Base-by-base conservation (phyloP, 2,888 invertebrate genomes). In the Habroteleia sp. region DNA sequence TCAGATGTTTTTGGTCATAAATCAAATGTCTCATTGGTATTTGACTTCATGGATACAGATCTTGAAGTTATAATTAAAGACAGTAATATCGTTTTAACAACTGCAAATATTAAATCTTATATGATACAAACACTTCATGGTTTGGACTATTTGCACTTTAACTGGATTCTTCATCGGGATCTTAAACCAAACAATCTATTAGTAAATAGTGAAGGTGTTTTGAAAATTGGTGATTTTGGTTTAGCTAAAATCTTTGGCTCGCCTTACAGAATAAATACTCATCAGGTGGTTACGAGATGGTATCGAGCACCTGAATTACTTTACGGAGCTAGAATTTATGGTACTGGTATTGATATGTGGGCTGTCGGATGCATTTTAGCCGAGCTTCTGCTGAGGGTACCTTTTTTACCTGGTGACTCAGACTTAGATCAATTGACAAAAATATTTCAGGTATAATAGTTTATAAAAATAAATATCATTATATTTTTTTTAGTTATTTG, bases 11-110 rank as follows among this genome's bases (percentile, higher is more conserved):
- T 99, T 90, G 99, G 99, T n/a, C 96, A 97, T 85, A 95, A 96
- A 89, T 98, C 98, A 8, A 99, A 98, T 91, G 96, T 99, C 11
- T 99, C 98, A 11, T 90, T 99, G 63, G 99, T 99, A 0, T 98
- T 99, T 90, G 99, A 99, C 89, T 99, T 98, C 84, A 99, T 99
- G 99, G 98, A 99, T 86, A 99, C 99, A 25, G 99, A 99, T 89
- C 90, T 99, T 81, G 99, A 99, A 91, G 96, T 97, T 79, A 94
- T 96, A 79, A 94, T 96, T 80, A 96, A 96, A 89, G 98, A 98
- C 85, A 93, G 90, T 74, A 94, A 92, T 80, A 95, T 98, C 82
- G 95, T 98, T 66, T 90, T 98, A 62, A 95, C 96, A 7, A 94
- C 97, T 35, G 93, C 95, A 1, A 96, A 99, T 89, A 96, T 99